A percentile compares a stretch with the other conserved stretches of the same genome.
Evolutionary conservation across 1,140 invertebrate genomes (phyloP).

Genomic region (Asobara japonica): DNA sequence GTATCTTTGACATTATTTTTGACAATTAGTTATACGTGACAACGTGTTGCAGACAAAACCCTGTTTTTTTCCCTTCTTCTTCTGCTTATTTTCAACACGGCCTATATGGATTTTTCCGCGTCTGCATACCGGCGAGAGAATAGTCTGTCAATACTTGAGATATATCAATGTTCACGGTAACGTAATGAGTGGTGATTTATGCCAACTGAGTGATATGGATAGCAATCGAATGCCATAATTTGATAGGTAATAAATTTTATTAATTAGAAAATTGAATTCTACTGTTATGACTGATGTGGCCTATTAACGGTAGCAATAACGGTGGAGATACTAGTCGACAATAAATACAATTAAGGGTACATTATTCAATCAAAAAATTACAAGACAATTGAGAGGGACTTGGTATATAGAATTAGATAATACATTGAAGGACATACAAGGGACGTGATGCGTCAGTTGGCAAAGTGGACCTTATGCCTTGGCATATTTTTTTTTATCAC

Average conservation of each 20-base stretch:
- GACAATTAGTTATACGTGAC: neutral
- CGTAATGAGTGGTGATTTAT: neutral
- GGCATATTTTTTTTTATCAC: constrained; percentile 55
- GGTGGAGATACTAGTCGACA: neutral
- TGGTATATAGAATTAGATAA: neutral
- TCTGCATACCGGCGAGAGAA: constrained; percentile 6
- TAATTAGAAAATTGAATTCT: neutral
- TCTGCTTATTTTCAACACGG: neutral
- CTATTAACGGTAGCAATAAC: neutral
- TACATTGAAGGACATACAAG: constrained; percentile 10
- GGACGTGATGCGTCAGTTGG: constrained; percentile 36
- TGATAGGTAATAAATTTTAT: neutral
- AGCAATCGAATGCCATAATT: neutral
- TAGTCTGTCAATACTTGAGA: constrained; percentile 6
- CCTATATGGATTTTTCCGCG: neutral
- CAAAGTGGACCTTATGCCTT: constrained; percentile 43
- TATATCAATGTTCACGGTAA: neutral
- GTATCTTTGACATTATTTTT: neutral
- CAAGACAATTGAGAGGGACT: neutral
- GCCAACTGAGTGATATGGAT: neutral
- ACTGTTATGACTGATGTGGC: neutral
- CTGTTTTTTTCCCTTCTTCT: neutral
- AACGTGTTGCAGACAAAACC: neutral
- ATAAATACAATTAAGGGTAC: neutral
- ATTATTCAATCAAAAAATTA: neutral